phyloP scores from a whole-genome alignment of 2,888 invertebrate genomes.

The Aelia acuminata region DNA sequence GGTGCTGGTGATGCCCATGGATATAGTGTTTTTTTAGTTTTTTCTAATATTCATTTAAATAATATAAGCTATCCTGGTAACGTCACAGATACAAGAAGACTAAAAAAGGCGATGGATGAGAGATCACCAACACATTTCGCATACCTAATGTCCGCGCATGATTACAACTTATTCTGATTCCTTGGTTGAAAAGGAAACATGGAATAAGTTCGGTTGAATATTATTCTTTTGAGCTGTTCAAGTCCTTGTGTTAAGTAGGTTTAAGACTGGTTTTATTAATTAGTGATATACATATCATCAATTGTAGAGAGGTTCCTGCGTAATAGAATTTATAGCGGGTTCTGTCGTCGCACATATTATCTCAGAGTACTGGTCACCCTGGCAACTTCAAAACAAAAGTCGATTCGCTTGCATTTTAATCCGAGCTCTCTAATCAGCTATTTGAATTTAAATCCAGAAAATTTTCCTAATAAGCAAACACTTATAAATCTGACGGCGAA shows the following conservation, averaged over 20 bases:
- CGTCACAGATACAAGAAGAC: no score
- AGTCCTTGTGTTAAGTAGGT: neutral
- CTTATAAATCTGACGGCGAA: neutral
- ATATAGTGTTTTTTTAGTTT: no score
- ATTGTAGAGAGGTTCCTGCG: neutral
- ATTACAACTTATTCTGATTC: no score
- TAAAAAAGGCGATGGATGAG: no score
- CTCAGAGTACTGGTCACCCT: neutral
- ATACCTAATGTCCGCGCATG: no score
- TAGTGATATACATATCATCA: neutral
- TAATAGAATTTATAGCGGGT: neutral
- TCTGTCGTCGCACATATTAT: neutral
- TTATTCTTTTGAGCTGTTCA: neutral
- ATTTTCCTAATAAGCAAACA: neutral
- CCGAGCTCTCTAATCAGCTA: neutral
- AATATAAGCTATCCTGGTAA: no score
- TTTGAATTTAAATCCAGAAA: neutral
- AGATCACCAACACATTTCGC: no score
- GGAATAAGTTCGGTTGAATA: neutral
- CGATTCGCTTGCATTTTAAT: neutral
- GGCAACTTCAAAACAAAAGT: neutral
- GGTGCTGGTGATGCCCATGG: no score
- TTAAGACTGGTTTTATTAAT: constrained; percentile 2
- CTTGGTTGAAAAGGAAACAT: neutral
- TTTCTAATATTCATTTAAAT: no score